Percentiles rank a stretch among this genome's conserved stretches.
phyloP scores from a whole-genome alignment of 2,797 vertebrate species.

The Crypturellus tataupa region DNA sequence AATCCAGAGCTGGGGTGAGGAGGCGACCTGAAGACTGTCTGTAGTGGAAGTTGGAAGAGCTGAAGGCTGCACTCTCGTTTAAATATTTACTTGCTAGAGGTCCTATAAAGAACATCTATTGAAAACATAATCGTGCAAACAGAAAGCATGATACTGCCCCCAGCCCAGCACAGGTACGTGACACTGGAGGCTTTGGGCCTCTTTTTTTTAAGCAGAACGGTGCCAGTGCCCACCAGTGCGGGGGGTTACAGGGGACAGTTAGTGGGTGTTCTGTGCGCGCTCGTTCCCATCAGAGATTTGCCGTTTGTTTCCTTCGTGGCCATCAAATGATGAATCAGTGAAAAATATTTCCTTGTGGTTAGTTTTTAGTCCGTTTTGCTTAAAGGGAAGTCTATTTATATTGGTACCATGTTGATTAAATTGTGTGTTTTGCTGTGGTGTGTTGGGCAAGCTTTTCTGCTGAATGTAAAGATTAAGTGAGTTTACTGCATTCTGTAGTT shows the following conservation, averaged over 20 bases:
- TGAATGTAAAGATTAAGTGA: neutral
- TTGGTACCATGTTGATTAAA: neutral
- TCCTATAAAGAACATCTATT: neutral
- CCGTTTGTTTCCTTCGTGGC: neutral
- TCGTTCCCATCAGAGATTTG: neutral
- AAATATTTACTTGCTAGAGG: slow-evolving; percentile 2
- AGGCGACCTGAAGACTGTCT: neutral
- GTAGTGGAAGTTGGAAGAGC: neutral
- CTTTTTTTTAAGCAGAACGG: neutral
- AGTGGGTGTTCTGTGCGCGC: neutral
- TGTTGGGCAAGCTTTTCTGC: neutral
- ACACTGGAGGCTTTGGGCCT: neutral
- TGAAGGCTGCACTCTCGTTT: neutral
- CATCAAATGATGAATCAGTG: neutral
- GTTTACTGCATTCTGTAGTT: neutral
- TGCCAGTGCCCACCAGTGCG: neutral
- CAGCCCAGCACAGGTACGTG: neutral
- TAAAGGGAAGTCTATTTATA: neutral
- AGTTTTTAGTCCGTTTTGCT: slow-evolving; percentile 23
- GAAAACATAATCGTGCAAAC: neutral
- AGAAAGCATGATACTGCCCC: neutral
- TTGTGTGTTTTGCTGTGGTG: neutral
- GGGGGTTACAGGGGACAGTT: neutral
- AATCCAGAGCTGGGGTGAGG: neutral
- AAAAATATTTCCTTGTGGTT: neutral